Base-by-base conservation (phyloP, 2,113 vertebrate species). In the Deroptyus accipitrinus region DNA sequence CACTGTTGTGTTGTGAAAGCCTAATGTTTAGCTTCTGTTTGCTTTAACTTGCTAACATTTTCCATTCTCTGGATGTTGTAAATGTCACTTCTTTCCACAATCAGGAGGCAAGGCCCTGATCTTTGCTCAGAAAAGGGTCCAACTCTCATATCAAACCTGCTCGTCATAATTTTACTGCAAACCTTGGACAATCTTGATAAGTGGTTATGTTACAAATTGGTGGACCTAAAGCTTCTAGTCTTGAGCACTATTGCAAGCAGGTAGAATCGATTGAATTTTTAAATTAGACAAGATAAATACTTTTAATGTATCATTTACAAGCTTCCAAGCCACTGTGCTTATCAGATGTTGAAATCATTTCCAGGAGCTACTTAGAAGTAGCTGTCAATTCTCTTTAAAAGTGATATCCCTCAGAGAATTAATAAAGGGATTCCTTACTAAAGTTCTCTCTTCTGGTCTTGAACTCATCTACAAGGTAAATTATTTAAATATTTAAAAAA, bases 11-110 rank as follows among this genome's bases (percentile, higher is more conserved):
- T 80, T 96, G 92, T 87, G 77, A 96, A 96, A 97, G 87, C 37
- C 41, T 61, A 64, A 78, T 0, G 70, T 90, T 90, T 81, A 81
- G 63, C 61, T 95, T 92, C 91, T 95, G 61, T 96, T 97, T 96
- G 93, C 79, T 95, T 93, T 94, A 94, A 86, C 92, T 94, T 67
- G 49, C 88, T 94, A 90, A 93, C 64, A 89, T 96, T 97, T 97
- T 97, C 95, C 95, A 90, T 85, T 84, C 91, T 88, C 72, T 91
- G 57, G 67, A 39, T 82, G 81, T 67, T 91, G 94, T 92, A 97
- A 95, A 96, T 92, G 92, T 92, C 92, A 96, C 25, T 93, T 90
- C 90, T 97, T 96, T 96, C 94, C 95, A 89, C 3, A 14, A 55
- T 92, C 86, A 81, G 10, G 5, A 91, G 74, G 44, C 16, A 72